A percentile compares a stretch with the other conserved stretches of the same genome.
Evolutionary conservation across 1,140 invertebrate species (phyloP).

Genomic region (Cataglyphis hispanica): DNA sequence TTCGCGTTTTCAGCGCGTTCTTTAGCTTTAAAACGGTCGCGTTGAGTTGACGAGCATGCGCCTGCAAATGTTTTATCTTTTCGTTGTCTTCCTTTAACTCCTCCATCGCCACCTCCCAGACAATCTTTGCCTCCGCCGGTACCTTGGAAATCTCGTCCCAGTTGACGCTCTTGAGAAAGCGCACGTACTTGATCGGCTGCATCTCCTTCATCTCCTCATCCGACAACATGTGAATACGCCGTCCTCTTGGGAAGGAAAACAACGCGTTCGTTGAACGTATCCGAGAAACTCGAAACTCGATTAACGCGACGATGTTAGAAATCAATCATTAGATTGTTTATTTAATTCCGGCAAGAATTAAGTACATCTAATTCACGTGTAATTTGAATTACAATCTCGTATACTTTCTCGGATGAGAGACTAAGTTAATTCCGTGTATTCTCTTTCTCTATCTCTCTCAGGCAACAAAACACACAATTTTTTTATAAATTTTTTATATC

Average conservation of each 20-base stretch:
- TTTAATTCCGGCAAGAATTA: not conserved
- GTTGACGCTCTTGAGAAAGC: conserved; percentile 41
- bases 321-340: conserved; percentile 3
- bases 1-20: not conserved
- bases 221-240: not conserved
- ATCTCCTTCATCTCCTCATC: conserved; percentile 36
- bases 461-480: too few species aligned
- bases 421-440: too few species aligned
- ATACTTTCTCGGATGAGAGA: not conserved
- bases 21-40: conserved; percentile 6
- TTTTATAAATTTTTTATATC: too few species aligned
- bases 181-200: conserved; percentile 41
- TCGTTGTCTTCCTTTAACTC: conserved; percentile 8
- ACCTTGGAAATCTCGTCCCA: conserved; percentile 48
- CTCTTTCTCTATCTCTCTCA: too few species aligned
- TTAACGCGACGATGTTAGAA: not conserved
- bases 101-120: conserved; percentile 35
- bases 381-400: not conserved
- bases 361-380: not conserved
- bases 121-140: conserved; percentile 23
- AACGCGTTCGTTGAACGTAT: not conserved
- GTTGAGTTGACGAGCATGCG: not conserved
- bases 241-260: conserved; percentile 26
- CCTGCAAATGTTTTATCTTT: conserved; percentile 26
- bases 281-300: not conserved